phyloP scores from a whole-genome alignment of 2,113 vertebrate species.

The Rhinogobius similis region DNA sequence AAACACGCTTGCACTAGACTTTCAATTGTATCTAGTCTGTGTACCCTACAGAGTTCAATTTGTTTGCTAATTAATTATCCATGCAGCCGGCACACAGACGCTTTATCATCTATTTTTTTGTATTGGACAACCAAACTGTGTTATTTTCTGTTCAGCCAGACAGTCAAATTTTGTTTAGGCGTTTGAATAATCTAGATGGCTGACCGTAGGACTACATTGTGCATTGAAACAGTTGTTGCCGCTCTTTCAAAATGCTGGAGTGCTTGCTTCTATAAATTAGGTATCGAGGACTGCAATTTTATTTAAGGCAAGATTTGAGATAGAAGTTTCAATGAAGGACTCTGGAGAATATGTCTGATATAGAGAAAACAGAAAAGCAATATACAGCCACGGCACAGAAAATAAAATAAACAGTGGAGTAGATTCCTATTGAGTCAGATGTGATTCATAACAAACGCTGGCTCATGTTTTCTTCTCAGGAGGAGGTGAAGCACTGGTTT shows the following conservation, averaged over 20 bases:
- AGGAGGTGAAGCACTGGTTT: no score
- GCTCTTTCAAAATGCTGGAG: background rate
- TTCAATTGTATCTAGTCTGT: no score
- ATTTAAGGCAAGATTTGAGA: conserved; percentile 13
- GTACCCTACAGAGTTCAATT: background rate
- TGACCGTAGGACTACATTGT: conserved; percentile 6
- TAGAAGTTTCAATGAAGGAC: conserved; percentile 24
- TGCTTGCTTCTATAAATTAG: conserved; percentile 23
- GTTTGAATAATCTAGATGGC: no score
- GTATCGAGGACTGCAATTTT: conserved; percentile 20
- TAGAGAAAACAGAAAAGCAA: conserved; percentile 28
- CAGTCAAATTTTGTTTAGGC: no score
- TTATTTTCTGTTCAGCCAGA: no score
- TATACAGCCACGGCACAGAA: conserved; percentile 14
- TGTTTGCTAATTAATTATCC: conserved; percentile 9
- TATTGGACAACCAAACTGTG: no score
- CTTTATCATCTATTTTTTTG: background rate
- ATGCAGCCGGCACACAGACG: background rate
- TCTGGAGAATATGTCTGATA: background rate
- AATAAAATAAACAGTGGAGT: conserved; percentile 10
- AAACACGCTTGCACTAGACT: background rate
- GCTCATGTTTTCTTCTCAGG: background rate
- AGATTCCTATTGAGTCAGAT: background rate
- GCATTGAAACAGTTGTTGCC: background rate
- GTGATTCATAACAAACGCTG: background rate